phyloP scores from a whole-genome alignment of 1,140 invertebrate species.

The Atopsyche davidsoni region DNA sequence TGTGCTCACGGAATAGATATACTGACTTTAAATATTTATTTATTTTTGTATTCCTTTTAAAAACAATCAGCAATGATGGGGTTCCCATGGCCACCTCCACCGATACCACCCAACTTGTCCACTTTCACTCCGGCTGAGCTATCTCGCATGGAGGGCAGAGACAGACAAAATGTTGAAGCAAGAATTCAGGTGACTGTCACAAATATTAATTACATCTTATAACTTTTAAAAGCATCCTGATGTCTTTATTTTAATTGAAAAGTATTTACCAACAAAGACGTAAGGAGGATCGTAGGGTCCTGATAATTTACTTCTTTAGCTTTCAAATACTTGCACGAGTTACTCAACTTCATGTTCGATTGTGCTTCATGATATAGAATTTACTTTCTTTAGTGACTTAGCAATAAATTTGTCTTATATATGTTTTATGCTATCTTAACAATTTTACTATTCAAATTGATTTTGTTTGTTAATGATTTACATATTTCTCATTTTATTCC shows the following conservation, averaged over 20 bases:
- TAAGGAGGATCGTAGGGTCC: too few relatives aligned
- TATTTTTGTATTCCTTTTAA: slow-evolving; percentile 6
- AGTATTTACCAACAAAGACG: not conserved
- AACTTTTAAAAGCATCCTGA: not conserved
- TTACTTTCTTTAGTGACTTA: slow-evolving; percentile 1
- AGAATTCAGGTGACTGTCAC: slow-evolving; percentile 59
- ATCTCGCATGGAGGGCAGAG: slow-evolving; percentile 77
- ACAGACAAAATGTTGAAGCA: slow-evolving; percentile 82
- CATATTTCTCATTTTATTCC: not conserved
- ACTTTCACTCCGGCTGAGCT: slow-evolving; percentile 79
- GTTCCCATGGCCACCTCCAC: slow-evolving; percentile 60
- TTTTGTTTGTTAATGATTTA: not conserved
- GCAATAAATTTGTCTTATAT: slow-evolving; percentile 3
- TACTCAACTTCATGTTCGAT: too few relatives aligned
- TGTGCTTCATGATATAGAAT: too few relatives aligned
- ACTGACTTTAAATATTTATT: too few relatives aligned
- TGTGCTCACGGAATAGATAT: too few relatives aligned
- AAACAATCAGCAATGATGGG: slow-evolving; percentile 34
- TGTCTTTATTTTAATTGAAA: not conserved
- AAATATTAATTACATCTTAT: too few relatives aligned
- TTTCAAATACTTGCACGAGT: too few relatives aligned
- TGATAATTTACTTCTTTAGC: too few relatives aligned
- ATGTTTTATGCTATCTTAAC: slow-evolving; percentile 31
- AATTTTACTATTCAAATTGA: too few relatives aligned
- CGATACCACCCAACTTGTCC: slow-evolving; percentile 68